Percentiles rank a stretch among this genome's conserved stretches.
Conservation (phyloP, 2,113 vertebrate genomes). For the Micromys minutus region DNA sequence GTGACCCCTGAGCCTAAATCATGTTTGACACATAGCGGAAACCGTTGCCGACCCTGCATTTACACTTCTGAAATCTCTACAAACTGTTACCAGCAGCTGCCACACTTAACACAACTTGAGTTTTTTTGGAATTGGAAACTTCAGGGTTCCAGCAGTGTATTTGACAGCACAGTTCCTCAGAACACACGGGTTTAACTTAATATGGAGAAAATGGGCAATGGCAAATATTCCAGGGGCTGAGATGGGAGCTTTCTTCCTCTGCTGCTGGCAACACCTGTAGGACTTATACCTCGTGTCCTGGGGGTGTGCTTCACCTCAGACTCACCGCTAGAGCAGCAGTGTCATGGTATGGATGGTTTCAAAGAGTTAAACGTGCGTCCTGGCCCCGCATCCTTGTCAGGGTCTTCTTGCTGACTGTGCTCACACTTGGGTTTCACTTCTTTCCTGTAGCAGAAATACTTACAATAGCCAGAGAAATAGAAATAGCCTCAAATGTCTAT, state of each 20-base stretch:
- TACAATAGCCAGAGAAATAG: background rate
- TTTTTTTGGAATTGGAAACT: background rate
- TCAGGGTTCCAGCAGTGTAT: background rate
- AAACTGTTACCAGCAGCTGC: background rate
- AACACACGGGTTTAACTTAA: constrained; percentile 10
- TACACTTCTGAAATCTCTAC: background rate
- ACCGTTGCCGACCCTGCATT: background rate
- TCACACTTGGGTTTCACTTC: background rate
- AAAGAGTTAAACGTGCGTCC: background rate
- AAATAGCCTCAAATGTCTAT: background rate
- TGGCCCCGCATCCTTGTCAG: background rate
- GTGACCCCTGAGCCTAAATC: background rate
- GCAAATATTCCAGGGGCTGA: background rate
- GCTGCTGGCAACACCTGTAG: background rate
- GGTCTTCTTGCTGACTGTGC: background rate
- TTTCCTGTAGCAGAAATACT: background rate
- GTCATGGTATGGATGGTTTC: background rate
- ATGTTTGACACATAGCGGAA: constrained; percentile 22
- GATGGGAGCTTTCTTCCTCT: background rate
- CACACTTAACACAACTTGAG: background rate
- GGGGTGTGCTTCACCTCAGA: background rate
- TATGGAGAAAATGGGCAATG: background rate
- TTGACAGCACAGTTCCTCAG: background rate
- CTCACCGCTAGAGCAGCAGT: background rate
- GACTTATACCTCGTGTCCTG: background rate